These are phyloP conservation scores for Anguilla obscura DNA, from an alignment of 2,797 vertebrate genomes.

Conservation along the genomic window DNA sequence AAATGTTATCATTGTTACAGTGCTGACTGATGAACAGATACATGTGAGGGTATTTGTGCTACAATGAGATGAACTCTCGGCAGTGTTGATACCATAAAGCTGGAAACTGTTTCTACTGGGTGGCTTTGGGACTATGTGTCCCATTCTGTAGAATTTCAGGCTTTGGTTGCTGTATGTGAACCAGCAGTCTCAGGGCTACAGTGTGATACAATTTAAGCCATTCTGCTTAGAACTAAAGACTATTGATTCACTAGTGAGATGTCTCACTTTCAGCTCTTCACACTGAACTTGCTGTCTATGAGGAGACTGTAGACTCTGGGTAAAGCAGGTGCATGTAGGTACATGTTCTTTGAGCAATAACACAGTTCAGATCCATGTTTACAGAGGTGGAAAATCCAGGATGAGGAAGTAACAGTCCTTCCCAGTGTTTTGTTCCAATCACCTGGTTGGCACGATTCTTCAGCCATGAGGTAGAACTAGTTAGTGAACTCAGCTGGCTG, in stretches of 20 bases:
- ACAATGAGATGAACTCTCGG: neutral
- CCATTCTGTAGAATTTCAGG: neutral
- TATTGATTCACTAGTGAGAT: neutral
- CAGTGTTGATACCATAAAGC: neutral
- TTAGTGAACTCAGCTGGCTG: too few species aligned
- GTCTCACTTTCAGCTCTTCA: neutral
- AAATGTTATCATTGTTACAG: neutral
- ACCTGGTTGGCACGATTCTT: too few species aligned
- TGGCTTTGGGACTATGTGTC: neutral
- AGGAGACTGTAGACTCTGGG: neutral
- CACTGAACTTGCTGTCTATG: neutral
- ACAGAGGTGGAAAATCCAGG: too few species aligned
- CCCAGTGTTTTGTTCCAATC: too few species aligned
- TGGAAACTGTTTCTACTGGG: neutral
- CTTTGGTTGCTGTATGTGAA: neutral
- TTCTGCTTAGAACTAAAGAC: neutral
- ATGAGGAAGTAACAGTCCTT: too few species aligned
- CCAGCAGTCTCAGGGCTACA: neutral
- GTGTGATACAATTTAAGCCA: neutral
- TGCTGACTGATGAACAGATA: neutral
- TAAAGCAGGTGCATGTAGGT: neutral
- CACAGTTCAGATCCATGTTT: neutral
- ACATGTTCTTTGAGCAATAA: neutral
- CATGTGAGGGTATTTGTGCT: neutral
- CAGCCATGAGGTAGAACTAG: too few species aligned